Conservation (phyloP, 2,113 vertebrate genomes). For the Athene cunicularia region DNA sequence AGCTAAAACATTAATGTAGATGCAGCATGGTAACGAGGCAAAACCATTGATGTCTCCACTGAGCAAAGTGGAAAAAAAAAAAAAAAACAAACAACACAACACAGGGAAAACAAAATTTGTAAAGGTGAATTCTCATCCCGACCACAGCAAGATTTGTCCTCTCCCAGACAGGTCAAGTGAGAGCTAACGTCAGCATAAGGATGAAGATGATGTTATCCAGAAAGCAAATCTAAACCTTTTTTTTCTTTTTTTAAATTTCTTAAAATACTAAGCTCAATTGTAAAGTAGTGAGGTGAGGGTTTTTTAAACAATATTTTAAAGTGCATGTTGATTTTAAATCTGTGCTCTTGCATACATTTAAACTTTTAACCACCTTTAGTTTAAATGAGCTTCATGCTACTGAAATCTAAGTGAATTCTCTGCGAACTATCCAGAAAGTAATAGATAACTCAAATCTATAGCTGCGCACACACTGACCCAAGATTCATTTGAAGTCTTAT, state of each 20-base stretch:
- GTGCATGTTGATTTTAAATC: neutral
- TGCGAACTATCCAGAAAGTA: neutral
- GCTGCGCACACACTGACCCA: neutral
- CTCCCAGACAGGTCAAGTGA: neutral
- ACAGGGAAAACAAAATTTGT: neutral
- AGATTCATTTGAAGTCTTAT: constrained; percentile 44
- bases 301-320: neutral
- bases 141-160: neutral
- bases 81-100: no score
- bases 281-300: neutral
- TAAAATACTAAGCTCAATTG: neutral
- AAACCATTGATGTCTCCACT: neutral
- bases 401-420: neutral
- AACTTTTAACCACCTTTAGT: neutral
- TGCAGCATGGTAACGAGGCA: neutral
- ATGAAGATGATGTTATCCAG: neutral
- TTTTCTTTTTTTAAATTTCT: neutral
- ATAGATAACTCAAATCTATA: neutral
- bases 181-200: neutral
- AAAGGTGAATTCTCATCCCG: neutral
- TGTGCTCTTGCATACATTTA: neutral
- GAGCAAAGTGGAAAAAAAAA: neutral
- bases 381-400: neutral
- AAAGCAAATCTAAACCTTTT: neutral
- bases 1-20: neutral